Evolutionary conservation across 2,797 vertebrate genomes (phyloP).

Genomic region (Enteromius radiatus): DNA sequence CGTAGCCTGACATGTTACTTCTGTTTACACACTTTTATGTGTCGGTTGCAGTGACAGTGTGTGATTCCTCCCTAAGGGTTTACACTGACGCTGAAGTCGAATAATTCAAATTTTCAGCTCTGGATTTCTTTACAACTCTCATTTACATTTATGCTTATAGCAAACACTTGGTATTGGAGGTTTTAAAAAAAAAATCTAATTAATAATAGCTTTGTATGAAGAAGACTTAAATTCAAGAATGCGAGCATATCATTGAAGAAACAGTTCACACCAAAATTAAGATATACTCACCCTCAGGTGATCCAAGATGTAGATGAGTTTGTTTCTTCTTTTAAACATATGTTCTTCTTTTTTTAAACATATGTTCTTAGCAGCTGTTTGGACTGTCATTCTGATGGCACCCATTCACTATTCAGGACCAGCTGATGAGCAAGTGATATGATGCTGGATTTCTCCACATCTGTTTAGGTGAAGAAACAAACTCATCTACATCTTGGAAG

Average conservation of each 20-base stretch:
- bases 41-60: slow-evolving; percentile 34
- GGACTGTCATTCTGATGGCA: not conserved
- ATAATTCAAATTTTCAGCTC: slow-evolving; percentile 41
- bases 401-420: not conserved
- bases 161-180: not conserved
- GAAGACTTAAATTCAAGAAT: not conserved
- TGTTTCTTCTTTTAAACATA: not conserved
- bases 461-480: not conserved
- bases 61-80: slow-evolving; percentile 33
- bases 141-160: slow-evolving; percentile 33
- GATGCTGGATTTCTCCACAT: not conserved
- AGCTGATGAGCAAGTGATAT: not conserved
- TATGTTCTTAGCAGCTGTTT: not conserved
- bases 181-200: not conserved
- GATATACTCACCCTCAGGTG: not conserved
- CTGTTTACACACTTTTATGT: slow-evolving; percentile 37
- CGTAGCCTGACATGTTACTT: slow-evolving; percentile 31
- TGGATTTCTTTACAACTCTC: slow-evolving; percentile 44
- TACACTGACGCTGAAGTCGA: slow-evolving; percentile 27
- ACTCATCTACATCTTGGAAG: not conserved
- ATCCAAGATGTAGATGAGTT: not conserved
- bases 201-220: not conserved
- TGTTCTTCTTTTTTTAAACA: not conserved
- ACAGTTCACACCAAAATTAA: not conserved
- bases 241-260: not conserved